These are phyloP conservation scores for Enhydra lutris DNA, from an alignment of 2,113 vertebrate species.

Conservation along the genomic window DNA sequence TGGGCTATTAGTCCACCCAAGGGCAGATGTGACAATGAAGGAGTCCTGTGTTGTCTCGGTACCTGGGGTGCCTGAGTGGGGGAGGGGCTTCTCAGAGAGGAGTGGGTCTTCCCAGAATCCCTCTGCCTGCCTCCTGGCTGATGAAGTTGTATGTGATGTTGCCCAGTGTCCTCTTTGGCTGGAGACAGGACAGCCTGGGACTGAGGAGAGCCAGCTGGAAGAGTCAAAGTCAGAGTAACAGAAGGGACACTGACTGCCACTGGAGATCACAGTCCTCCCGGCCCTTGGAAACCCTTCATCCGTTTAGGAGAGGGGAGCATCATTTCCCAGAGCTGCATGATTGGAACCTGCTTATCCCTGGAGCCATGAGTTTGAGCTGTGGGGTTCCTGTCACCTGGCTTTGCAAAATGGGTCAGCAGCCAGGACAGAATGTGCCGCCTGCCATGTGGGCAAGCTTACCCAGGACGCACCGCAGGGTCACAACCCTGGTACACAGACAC, in stretches of 20 bases:
- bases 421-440: constrained; percentile 44
- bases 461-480: not conserved
- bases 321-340: constrained; percentile 45
- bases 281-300: constrained; percentile 18
- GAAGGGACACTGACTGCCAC: not conserved
- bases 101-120: not conserved
- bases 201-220: not conserved
- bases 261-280: not conserved
- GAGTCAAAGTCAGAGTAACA: not conserved
- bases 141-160: not conserved
- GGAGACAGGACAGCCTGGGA: not conserved
- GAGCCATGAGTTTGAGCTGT: constrained; percentile 13
- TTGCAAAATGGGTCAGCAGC: constrained; percentile 58
- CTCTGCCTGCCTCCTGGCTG: not conserved
- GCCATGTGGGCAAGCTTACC: not conserved
- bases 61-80: not conserved
- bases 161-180: not conserved
- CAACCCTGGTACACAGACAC: not conserved
- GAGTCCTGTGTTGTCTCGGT: not conserved
- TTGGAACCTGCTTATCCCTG: constrained; percentile 62
- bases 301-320: not conserved
- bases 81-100: not conserved
- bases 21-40: not conserved
- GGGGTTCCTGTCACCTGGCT: constrained; percentile 44
- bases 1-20: not conserved